Base-by-base conservation (phyloP, 2,888 invertebrate species). In the Scaptomyza parva region DNA sequence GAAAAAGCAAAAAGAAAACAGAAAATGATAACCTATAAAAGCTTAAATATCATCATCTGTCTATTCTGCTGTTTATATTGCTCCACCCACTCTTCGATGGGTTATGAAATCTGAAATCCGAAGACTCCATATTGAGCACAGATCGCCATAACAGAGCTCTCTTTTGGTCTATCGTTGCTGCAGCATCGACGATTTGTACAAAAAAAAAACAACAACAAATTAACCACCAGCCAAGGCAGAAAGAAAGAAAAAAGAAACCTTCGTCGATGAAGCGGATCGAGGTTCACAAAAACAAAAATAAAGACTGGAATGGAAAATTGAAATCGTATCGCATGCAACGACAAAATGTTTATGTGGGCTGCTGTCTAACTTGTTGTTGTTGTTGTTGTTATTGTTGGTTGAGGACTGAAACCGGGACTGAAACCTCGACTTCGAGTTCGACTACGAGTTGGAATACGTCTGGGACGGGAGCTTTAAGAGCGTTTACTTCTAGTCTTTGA, bases 401-500 rank as follows among this genome's bases (percentile, higher is more conserved):
- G 41, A 22, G 28, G 45, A 18, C 45, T 45, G 2, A 2, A 17
- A 17, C 17, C 24, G 24, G 11, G 43, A 44, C 44, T 17, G 14
- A 1, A 17, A 44, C 14, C 11, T 14, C 7, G 26, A 44, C 14
- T 14, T 14, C 7, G 7, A 35, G 14, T 35, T 3, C 4, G 17
- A 28, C 28, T 0, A 2, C 0, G 7, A 44, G 26, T 6, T 7
- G 1, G 22, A 30, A n/a, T 11, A 6, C 14, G 35, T 8, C 45
- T 52, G 47, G 39, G 65, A 70, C 69, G 82, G 87, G 65, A 86
- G 88, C 87, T 81, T 73, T 64, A 45, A 65, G 61, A 88, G 63
- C 87, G 78, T 86, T 84, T 84, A 88, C 87, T 84, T 84, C 84
- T 86, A 80, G 84, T 84, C 78, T 84, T 88, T 81, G 85, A 84